Conservation (phyloP, 1,140 invertebrate genomes). For the Eupristina koningsbergeri region DNA sequence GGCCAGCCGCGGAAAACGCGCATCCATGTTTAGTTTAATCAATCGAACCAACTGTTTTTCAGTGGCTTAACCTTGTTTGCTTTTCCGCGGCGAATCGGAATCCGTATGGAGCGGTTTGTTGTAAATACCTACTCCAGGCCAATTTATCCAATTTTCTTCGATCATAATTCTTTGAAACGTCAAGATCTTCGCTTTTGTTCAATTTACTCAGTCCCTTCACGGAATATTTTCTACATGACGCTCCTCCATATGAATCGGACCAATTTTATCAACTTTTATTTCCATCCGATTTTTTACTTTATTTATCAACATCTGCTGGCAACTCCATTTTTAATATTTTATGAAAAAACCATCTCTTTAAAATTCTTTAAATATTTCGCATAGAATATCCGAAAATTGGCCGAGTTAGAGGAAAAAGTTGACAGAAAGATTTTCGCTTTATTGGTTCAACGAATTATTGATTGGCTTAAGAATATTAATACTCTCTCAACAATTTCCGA, state of each 20-base stretch:
- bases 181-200: not conserved
- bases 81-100: not conserved
- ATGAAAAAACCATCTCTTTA: not conserved
- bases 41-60: not conserved
- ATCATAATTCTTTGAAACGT: constrained; percentile 23
- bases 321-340: not conserved
- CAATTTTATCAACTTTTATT: too few species aligned
- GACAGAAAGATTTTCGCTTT: not conserved
- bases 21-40: not conserved
- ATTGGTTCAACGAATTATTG: not conserved
- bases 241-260: not conserved
- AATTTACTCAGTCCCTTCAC: not conserved
- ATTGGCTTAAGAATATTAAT: not conserved
- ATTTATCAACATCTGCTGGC: not conserved
- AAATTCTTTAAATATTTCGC: not conserved
- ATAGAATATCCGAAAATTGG: not conserved
- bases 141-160: constrained; percentile 3
- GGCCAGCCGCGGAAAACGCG: not conserved
- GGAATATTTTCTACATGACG: not conserved
- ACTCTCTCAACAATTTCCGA: not conserved
- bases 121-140: not conserved
- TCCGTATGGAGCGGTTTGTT: not conserved
- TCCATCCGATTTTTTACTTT: too few species aligned
- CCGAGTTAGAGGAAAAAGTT: not conserved
- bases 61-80: not conserved